Percentiles rank a stretch among this genome's conserved stretches.
Conservation (phyloP, 2,888 invertebrate species). For the Sphaerophoria taeniata region DNA sequence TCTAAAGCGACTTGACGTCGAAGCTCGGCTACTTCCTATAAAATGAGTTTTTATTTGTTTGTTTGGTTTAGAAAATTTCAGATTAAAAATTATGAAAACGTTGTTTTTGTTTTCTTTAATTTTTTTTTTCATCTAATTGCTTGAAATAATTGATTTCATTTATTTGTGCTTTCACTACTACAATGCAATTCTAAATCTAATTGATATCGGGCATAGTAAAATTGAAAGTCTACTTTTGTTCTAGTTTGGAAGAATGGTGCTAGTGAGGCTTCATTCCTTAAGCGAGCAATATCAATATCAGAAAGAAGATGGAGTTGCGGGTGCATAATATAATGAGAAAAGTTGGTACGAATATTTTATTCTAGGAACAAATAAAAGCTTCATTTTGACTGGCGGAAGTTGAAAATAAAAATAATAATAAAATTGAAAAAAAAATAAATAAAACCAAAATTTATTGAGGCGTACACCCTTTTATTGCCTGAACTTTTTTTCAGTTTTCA, state of each 20-base stretch:
- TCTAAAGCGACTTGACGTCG: slow-evolving; percentile 83
- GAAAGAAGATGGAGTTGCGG: background rate
- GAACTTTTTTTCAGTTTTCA: too few species aligned
- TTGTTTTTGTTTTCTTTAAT: background rate
- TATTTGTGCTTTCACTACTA: slow-evolving; percentile 21
- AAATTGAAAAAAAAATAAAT: too few species aligned
- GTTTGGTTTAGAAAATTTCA: slow-evolving; percentile 70
- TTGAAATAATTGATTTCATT: slow-evolving; percentile 20
- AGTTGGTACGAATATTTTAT: background rate
- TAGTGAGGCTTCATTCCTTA: slow-evolving; percentile 9
- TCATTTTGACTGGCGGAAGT: too few species aligned
- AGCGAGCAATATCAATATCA: slow-evolving; percentile 20
- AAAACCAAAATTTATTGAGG: too few species aligned
- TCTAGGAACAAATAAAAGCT: background rate
- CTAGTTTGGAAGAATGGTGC: background rate
- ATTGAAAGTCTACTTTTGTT: background rate
- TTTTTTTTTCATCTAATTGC: slow-evolving; percentile 26
- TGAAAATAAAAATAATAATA: too few species aligned
- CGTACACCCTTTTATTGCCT: too few species aligned
- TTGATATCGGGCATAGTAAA: slow-evolving; percentile 4
- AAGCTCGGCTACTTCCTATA: slow-evolving; percentile 83
- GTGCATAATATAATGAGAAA: slow-evolving; percentile 9
- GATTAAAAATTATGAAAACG: background rate
- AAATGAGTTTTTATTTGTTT: slow-evolving; percentile 75
- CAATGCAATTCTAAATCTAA: slow-evolving; percentile 22